Evolutionary conservation across 1,140 invertebrate genomes (phyloP), one percentile per base, ranked within the genome.

Genomic region (Pseudomyrmex cubaensis): DNA sequence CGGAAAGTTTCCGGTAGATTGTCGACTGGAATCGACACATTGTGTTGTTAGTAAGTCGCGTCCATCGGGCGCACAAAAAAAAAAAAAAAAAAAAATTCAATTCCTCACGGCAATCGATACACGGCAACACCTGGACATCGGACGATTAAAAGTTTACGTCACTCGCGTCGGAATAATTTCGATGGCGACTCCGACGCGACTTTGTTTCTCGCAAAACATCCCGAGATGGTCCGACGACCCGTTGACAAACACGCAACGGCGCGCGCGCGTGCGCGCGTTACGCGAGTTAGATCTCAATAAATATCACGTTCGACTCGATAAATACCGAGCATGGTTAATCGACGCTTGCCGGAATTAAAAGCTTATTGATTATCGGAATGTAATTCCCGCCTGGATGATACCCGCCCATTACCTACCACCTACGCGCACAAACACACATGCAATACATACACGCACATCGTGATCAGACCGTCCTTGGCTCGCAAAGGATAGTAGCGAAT

Each of bases 311-410:
- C n/a, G 67, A 77, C 56, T 59, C 54, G 66, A 77, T 82, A 85
- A 85, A 85, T 77, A 87, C 46, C 35, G 52, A 70, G 70, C 57
- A 25, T 59, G 44, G 72, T 82, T 82, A 85, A 85, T 85, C 83
- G 66, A 72, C 50, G 72, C 61, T 57, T 35, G 52, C 9, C 57
- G 46, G 48, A 80, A 84, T 70, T 87, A 70, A 87, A 88, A 78
- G 52, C 46, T 67, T 62, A 74, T 78, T 77, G 82, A 84, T 84
- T 69, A 84, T 84, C 22, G 82, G 22, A 77, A 82, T 54, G 74
- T 85, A 85, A 69, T 83, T 74, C 52, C 22, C 50, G 25, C 4
- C 57, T 44, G 52, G 64, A 20, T 35, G 83, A 76, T 66, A 20
- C 48, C 46, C 69, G 15, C 44, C 35, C 70, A 82, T 75, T 75